These are phyloP conservation scores for Teleopsis dalmanni DNA, from an alignment of 1,140 invertebrate genomes.

Conservation along the genomic window DNA sequence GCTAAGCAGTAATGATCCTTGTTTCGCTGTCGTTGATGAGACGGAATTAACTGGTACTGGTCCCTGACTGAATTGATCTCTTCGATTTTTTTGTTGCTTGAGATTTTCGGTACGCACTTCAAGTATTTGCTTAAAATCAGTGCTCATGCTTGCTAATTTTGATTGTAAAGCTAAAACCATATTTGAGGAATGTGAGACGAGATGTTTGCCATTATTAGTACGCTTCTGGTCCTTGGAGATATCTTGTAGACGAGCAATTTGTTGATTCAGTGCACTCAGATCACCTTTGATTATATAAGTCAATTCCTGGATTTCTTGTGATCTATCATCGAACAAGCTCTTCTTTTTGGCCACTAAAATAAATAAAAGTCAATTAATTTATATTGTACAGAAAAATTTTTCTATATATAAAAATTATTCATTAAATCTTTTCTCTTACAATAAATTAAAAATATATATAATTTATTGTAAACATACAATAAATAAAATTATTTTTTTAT, in stretches of 20 bases:
- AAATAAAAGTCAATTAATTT: background rate
- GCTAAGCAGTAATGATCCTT: constrained; percentile 45
- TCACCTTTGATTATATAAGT: constrained; percentile 98
- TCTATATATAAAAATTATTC: too few relatives aligned
- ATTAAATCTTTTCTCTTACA: too few relatives aligned
- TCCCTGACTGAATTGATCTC: constrained; percentile 89
- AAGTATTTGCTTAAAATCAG: constrained; percentile 89
- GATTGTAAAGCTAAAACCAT: constrained; percentile 92
- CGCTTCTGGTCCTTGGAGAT: constrained; percentile 63
- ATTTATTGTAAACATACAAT: too few relatives aligned
- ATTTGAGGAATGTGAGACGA: constrained; percentile 91
- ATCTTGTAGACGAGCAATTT: constrained; percentile 83
- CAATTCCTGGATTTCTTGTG: constrained; percentile 93
- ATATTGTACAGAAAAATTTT: too few relatives aligned
- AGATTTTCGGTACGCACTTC: constrained; percentile 88
- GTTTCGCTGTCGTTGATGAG: constrained; percentile 62
- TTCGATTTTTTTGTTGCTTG: constrained; percentile 86
- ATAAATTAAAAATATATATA: too few relatives aligned
- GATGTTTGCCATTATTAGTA: constrained; percentile 62
- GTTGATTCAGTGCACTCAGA: constrained; percentile 87
- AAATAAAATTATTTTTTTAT: too few relatives aligned
- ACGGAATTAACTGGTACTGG: constrained; percentile 56
- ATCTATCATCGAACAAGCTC: constrained; percentile 93
- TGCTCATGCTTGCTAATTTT: constrained; percentile 92
- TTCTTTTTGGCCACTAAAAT: constrained; percentile 91